Conservation (phyloP, 2,113 vertebrate genomes). For the Poeciliopsis occidentalis region DNA sequence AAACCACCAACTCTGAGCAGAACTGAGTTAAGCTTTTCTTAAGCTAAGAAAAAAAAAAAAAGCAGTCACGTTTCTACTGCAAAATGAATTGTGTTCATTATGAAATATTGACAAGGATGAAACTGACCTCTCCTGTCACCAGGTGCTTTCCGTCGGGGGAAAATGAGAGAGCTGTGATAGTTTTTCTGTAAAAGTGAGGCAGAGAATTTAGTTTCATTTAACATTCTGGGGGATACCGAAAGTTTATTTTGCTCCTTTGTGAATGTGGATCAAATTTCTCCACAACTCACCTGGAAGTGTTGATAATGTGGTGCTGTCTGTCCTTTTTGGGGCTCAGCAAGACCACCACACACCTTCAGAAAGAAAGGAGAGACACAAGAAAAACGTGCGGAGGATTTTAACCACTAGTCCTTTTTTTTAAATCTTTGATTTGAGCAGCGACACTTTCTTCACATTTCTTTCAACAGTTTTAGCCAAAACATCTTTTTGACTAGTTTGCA, state of each 20-base stretch:
- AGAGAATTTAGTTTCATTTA: background rate
- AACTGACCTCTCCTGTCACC: slow-evolving; percentile 97
- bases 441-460: too few relatives aligned
- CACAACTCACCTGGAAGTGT: slow-evolving; percentile 88
- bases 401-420: too few relatives aligned
- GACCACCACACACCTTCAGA: slow-evolving; percentile 91
- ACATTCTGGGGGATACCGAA: background rate
- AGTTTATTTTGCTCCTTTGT: background rate
- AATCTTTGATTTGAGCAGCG: too few relatives aligned
- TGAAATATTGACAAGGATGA: background rate
- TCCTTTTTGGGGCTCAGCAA: slow-evolving; percentile 92
- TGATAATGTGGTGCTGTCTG: slow-evolving; percentile 93
- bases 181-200: slow-evolving; percentile 84
- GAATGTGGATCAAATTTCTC: background rate
- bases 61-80: background rate
- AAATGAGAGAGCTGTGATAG: slow-evolving; percentile 93
- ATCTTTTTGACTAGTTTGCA: too few relatives aligned
- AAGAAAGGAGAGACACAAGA: background rate
- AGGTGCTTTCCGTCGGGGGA: slow-evolving; percentile 95
- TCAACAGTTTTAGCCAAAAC: too few relatives aligned
- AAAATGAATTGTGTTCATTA: background rate
- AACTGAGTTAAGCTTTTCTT: background rate
- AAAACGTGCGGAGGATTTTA: too few relatives aligned
- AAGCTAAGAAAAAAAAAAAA: background rate
- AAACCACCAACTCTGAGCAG: background rate